Base-by-base conservation (phyloP, 1,140 invertebrate genomes). In the Cataglyphis hispanica region DNA sequence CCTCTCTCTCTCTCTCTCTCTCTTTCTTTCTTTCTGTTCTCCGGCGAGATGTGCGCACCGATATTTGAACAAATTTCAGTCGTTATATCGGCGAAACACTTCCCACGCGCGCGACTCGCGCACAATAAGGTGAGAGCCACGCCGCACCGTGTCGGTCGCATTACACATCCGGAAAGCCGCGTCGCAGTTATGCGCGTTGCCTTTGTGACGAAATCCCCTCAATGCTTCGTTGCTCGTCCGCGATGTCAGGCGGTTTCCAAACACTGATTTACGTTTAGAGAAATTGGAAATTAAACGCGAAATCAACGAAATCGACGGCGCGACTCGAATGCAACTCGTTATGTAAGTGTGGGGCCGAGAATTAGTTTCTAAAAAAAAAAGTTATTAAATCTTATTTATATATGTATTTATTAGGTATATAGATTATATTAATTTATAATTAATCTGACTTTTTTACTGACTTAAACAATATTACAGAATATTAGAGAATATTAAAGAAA, bases 71-170 rank as follows among this genome's bases (percentile, higher is more conserved):
- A 56, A 76, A 85, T 72, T 83, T 83, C 78, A 72, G 37, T 43
- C 43, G 58, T 77, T 80, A 31, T 84, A 81, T 70, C 31, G 60
- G 70, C 70, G 70, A 78, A 76, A 84, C 60, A 84, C 81, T 75
- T 84, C 81, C 81, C 74, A 84, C 81, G 72, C 61, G 72, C 61
- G 72, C 58, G 43, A 64, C 19, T 78, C 84, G 37, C 40, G 61
- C 16, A 75, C 58, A 87, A 81, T 69, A 40, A 74, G 75, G 74
- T 75, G 67, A 87, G 86, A 87, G 86, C 13, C 66, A 46, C 58
- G 43, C 34, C 61, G 50, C 58, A 34, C 34, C 61, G 50, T 60
- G 78, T 43, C 72, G 69, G 43, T 84, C 70, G 69, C 50, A 75
- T 84, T 84, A 75, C 80, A 31, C 69, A 25, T 75, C 81, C 81